These are phyloP conservation scores for Nanorana parkeri DNA, from an alignment of 2,113 vertebrate species.

Conservation along the genomic window DNA sequence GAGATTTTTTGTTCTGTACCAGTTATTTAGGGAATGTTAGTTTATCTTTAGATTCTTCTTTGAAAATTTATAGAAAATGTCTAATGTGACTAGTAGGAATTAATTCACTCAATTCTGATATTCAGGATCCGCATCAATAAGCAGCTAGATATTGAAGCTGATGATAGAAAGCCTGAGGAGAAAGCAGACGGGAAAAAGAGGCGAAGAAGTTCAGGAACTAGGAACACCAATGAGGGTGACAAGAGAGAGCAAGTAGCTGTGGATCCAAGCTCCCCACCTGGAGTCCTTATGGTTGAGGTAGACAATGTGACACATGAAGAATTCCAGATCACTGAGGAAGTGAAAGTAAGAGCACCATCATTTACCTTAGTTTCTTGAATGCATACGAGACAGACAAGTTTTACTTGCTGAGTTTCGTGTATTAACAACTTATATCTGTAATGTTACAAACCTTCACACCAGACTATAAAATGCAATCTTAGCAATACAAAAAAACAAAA, in stretches of 20 bases:
- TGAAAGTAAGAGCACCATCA: constrained; percentile 80
- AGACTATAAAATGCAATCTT: no score
- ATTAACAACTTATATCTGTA: no score
- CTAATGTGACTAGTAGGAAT: neutral
- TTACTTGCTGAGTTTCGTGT: no score
- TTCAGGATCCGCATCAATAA: constrained; percentile 86
- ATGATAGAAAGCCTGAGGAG: constrained; percentile 69
- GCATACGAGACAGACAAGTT: no score
- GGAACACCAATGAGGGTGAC: constrained; percentile 72
- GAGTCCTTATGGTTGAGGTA: constrained; percentile 96
- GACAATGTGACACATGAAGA: constrained; percentile 93
- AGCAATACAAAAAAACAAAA: no score
- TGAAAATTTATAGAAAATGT: no score
- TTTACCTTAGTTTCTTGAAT: neutral
- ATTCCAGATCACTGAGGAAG: constrained; percentile 94
- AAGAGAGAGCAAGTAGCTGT: constrained; percentile 60
- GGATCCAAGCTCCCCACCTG: constrained; percentile 63
- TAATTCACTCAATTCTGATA: neutral
- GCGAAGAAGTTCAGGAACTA: constrained; percentile 73
- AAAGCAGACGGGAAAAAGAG: constrained; percentile 74
- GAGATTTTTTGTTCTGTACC: no score
- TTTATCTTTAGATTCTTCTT: no score
- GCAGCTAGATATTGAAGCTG: constrained; percentile 84
- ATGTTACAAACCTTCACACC: no score
- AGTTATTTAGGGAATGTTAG: no score